phyloP scores from a whole-genome alignment of 2,888 invertebrate species.

The Clepsis dumicolana region DNA sequence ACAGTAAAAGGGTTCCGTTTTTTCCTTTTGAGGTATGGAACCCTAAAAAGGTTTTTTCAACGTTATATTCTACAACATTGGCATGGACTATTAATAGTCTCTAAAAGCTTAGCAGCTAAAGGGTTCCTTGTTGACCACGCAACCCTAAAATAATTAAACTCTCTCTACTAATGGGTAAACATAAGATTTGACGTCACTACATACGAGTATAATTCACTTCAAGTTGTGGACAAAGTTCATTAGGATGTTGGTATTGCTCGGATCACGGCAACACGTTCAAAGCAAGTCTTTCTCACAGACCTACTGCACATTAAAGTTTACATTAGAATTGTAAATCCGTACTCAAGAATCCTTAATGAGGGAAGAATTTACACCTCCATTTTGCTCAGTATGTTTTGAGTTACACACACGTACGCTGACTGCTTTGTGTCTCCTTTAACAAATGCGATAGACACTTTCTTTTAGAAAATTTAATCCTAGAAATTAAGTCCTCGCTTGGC shows the following conservation, averaged over 20 bases:
- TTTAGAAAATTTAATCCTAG: not conserved
- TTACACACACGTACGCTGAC: not conserved
- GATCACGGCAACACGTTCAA: slow-evolving; percentile 6
- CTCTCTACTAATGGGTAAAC: no score
- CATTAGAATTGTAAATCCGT: slow-evolving; percentile 14
- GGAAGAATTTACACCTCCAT: slow-evolving; percentile 6
- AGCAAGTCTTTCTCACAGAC: not conserved
- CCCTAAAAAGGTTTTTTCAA: no score
- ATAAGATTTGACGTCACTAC: no score
- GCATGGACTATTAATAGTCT: no score
- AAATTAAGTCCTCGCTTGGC: not conserved
- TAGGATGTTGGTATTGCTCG: not conserved
- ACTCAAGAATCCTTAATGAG: slow-evolving; percentile 3
- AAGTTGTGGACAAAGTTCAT: not conserved
- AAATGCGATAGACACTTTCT: not conserved
- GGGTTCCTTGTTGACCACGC: no score
- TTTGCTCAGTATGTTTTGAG: not conserved
- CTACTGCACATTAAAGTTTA: slow-evolving; percentile 17
- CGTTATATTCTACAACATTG: no score
- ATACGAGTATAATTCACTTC: not conserved
- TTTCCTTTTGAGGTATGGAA: no score
- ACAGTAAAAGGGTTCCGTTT: no score
- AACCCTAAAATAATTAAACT: no score
- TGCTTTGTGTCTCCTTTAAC: slow-evolving; percentile 2
- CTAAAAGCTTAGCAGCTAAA: no score